phyloP scores from a whole-genome alignment of 1,140 invertebrate genomes.

The Penaeus vannamei region DNA sequence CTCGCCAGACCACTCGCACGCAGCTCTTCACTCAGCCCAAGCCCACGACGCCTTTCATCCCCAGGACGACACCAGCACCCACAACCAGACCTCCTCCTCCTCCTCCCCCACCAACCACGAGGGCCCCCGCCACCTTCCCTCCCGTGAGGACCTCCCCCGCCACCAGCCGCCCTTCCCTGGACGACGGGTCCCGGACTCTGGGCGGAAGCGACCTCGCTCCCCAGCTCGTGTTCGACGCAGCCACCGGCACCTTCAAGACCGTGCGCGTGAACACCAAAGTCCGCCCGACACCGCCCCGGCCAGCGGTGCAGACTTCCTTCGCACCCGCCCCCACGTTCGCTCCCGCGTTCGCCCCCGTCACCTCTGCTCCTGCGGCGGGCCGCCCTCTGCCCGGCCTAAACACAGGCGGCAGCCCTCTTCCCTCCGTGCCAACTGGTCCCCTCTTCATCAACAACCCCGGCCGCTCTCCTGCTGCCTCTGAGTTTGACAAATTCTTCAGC shows the following conservation, averaged over 20 bases:
- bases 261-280: constrained; percentile 19
- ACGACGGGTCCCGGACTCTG: constrained; percentile 51
- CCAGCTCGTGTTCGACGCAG: constrained; percentile 68
- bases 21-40: constrained; percentile 36
- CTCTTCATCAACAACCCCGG: constrained; percentile 47
- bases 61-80: constrained; percentile 35
- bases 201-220: constrained; percentile 34
- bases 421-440: constrained; percentile 48
- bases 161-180: constrained; percentile 44
- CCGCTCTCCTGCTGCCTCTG: constrained; percentile 10
- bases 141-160: background rate
- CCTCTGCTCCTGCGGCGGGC: background rate
- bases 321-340: background rate
- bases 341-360: background rate
- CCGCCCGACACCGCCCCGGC: background rate
- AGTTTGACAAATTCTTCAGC: constrained; percentile 61
- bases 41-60: constrained; percentile 7
- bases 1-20: constrained; percentile 19
- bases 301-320: background rate
- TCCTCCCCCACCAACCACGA: constrained; percentile 30
- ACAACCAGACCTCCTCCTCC: constrained; percentile 46
- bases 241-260: constrained; percentile 68
- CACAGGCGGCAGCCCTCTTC: constrained; percentile 34
- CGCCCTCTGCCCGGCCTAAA: constrained; percentile 19
- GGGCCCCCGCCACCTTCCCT: constrained; percentile 24